Evolutionary conservation across 1,140 invertebrate species (phyloP).

Genomic region (Heliconius nattereri): DNA sequence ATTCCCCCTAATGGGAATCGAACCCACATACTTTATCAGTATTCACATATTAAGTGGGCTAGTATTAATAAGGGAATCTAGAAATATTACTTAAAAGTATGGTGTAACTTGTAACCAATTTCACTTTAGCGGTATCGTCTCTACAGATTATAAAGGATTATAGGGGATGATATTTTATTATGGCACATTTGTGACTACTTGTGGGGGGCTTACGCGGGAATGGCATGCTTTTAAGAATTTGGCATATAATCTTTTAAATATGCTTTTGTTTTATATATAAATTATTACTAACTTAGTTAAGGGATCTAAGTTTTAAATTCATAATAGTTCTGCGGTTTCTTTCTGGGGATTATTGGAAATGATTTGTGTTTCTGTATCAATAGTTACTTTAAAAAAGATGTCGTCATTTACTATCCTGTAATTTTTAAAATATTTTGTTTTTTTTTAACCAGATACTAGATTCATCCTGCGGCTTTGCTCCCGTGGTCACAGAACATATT

Average conservation of each 20-base stretch:
- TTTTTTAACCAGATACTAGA: no score
- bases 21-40: no score
- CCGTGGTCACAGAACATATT: no score
- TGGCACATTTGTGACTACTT: slow-evolving; percentile 29
- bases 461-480: no score
- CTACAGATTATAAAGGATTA: slow-evolving; percentile 43
- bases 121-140: slow-evolving; percentile 34
- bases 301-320: neutral
- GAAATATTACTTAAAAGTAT: neutral
- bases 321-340: slow-evolving; percentile 15
- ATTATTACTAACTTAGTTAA: slow-evolving; percentile 5
- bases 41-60: no score
- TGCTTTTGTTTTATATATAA: slow-evolving; percentile 4
- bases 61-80: neutral
- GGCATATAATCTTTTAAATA: slow-evolving; percentile 6
- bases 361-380: neutral
- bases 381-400: neutral
- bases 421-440: no score
- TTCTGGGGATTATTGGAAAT: slow-evolving; percentile 3
- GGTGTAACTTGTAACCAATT: neutral
- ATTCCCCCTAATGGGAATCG: no score
- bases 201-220: neutral
- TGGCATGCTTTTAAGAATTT: neutral
- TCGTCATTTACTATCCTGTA: neutral
- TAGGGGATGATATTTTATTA: slow-evolving; percentile 25